A percentile compares a stretch with the other conserved stretches of the same genome.
These are phyloP conservation scores for Euwallacea similis DNA, from an alignment of 1,140 invertebrate genomes.

Conservation along the genomic window DNA sequence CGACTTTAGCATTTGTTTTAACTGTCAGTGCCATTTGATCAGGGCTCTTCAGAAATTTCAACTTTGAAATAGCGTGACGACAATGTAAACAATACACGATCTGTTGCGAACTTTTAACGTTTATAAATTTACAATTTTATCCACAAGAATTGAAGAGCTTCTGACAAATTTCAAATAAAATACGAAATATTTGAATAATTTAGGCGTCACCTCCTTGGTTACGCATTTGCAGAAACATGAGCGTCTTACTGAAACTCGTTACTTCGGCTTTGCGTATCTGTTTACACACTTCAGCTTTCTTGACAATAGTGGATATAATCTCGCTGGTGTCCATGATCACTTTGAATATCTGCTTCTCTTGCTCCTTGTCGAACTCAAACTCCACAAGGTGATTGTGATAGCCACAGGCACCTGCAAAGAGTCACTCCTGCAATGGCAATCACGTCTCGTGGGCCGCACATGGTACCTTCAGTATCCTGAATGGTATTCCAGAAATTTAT, in stretches of 20 bases:
- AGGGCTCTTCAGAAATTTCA: too few relatives aligned
- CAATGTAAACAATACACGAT: too few relatives aligned
- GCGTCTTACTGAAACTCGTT: conserved; percentile 2
- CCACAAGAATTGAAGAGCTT: too few relatives aligned
- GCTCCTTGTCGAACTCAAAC: conserved; percentile 28
- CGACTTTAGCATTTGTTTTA: too few relatives aligned
- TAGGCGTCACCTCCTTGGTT: conserved; percentile 6
- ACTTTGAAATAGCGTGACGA: too few relatives aligned
- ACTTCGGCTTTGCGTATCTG: conserved; percentile 24
- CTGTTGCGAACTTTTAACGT: too few relatives aligned
- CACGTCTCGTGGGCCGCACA: too few relatives aligned
- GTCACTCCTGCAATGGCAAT: too few relatives aligned
- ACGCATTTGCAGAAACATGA: conserved; percentile 3
- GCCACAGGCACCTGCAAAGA: conserved; percentile 37
- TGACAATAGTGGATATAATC: conserved; percentile 23
- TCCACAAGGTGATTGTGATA: conserved; percentile 34
- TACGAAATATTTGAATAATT: neutral
- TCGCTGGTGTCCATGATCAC: conserved; percentile 30
- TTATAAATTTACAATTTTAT: too few relatives aligned
- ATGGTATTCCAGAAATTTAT: conserved; percentile 34
- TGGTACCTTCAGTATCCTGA: conserved; percentile 37
- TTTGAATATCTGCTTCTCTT: conserved; percentile 36
- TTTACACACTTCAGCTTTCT: conserved; percentile 17
- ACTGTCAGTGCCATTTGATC: too few relatives aligned
- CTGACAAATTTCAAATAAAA: too few relatives aligned